Percentiles rank a stretch among this genome's conserved stretches.
Conservation (phyloP, 2,888 invertebrate genomes). For the Mythimna vitellina region DNA sequence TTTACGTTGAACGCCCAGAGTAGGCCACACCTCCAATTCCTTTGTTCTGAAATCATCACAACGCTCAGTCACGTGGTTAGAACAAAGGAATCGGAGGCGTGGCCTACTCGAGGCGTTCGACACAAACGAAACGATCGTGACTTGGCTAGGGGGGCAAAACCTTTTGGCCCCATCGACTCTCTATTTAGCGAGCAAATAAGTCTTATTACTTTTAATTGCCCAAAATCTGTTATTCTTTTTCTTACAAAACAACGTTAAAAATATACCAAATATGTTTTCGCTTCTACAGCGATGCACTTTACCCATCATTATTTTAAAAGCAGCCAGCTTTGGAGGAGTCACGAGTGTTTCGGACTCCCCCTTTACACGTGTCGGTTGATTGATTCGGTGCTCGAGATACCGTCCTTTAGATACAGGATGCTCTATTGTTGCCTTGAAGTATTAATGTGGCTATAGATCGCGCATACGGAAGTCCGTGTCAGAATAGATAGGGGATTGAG, state of each 20-base stretch:
- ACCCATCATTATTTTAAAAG: constrained; percentile 58
- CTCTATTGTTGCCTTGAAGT: constrained; percentile 62
- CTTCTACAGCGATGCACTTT: constrained; percentile 46
- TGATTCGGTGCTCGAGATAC: constrained; percentile 63
- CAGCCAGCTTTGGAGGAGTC: constrained; percentile 39
- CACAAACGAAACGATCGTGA: too few relatives aligned
- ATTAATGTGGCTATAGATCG: constrained; percentile 44
- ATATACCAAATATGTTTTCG: constrained; percentile 30
- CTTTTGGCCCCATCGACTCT: too few relatives aligned
- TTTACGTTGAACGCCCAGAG: too few relatives aligned
- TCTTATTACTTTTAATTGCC: constrained; percentile 8
- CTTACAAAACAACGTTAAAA: constrained; percentile 8
- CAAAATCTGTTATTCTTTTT: constrained; percentile 28
- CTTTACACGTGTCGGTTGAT: constrained; percentile 62
- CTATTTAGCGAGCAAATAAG: too few relatives aligned
- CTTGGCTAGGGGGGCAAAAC: too few relatives aligned
- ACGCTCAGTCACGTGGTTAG: too few relatives aligned
- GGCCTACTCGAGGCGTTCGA: too few relatives aligned
- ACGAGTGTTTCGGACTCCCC: constrained; percentile 57
- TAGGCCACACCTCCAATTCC: too few relatives aligned
- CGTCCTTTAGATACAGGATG: constrained; percentile 59
- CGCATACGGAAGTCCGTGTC: constrained; percentile 32
- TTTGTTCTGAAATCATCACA: too few relatives aligned
- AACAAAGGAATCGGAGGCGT: too few relatives aligned
- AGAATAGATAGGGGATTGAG: constrained; percentile 31